Conservation (phyloP, 2,888 invertebrate species). For the Miltochrista miniata region DNA sequence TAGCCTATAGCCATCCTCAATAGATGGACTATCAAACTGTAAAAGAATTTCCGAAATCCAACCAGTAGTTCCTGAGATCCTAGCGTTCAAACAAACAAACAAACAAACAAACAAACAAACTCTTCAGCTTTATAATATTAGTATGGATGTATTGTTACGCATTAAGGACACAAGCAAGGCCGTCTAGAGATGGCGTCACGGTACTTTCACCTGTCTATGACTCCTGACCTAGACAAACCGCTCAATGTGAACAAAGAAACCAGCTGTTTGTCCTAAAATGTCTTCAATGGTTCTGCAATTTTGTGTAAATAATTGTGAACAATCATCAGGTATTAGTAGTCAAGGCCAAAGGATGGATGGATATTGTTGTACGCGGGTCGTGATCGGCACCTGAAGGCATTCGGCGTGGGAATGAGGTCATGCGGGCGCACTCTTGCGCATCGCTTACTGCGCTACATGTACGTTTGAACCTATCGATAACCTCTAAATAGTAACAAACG, state of each 20-base stretch:
- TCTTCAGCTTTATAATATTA: too few relatives aligned
- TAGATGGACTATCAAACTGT: too few relatives aligned
- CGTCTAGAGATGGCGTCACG: constrained; percentile 54
- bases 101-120: too few relatives aligned
- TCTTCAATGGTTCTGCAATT: constrained; percentile 10
- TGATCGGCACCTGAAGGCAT: constrained; percentile 48
- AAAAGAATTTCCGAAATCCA: too few relatives aligned
- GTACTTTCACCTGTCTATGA: constrained; percentile 66
- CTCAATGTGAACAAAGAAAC: constrained; percentile 12
- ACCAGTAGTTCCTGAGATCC: too few relatives aligned
- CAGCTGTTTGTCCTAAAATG: background rate
- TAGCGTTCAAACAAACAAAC: too few relatives aligned
- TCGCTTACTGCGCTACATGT: constrained; percentile 56
- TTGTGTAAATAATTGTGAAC: constrained; percentile 22
- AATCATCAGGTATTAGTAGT: constrained; percentile 37
- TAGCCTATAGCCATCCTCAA: too few relatives aligned
- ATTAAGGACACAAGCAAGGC: constrained; percentile 60
- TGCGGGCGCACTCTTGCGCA: constrained; percentile 72
- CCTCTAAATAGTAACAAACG: constrained; percentile 25
- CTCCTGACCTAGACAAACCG: constrained; percentile 31
- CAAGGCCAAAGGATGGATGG: constrained; percentile 51
- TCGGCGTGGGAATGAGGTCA: constrained; percentile 78
- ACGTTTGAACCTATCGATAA: constrained; percentile 33
- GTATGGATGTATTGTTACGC: constrained; percentile 42
- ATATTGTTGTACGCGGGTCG: constrained; percentile 55